Evolutionary conservation across 2,888 invertebrate genomes (phyloP).

Genomic region (Tachina lurida): DNA sequence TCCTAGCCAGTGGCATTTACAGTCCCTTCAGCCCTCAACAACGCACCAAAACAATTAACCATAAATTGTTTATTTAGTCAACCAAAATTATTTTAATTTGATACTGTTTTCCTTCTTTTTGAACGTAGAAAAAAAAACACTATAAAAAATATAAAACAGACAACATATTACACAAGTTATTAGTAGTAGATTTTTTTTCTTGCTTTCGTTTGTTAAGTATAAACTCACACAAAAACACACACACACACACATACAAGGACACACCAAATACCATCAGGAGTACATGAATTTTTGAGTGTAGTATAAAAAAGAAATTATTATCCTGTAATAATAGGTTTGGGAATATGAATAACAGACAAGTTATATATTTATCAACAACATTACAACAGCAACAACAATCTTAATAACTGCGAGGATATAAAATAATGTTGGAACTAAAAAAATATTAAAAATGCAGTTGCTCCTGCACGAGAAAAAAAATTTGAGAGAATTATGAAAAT

Average conservation of each 20-base stretch:
- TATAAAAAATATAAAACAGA: conserved; percentile 5
- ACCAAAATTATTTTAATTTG: conserved; percentile 69
- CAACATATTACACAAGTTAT: conserved; percentile 60
- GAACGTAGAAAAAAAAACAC: not conserved
- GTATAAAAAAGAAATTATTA: conserved; percentile 65
- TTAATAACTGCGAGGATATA: conserved; percentile 50
- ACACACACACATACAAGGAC: not conserved
- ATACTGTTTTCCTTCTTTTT: conserved; percentile 40
- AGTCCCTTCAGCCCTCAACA: not conserved
- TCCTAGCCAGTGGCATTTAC: not conserved
- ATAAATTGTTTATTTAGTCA: conserved; percentile 64
- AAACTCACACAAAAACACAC: not conserved
- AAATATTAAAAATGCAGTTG: conserved; percentile 2
- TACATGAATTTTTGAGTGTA: conserved; percentile 35
- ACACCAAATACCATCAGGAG: conserved; percentile 19
- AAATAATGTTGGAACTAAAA: conserved; percentile 38
- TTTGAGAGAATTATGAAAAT: conserved; percentile 28
- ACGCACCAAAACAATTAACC: conserved; percentile 45
- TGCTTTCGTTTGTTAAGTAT: conserved; percentile 11
- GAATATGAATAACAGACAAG: conserved; percentile 56
- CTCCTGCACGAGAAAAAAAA: not conserved
- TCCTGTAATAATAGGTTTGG: conserved; percentile 66
- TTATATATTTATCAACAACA: conserved; percentile 20
- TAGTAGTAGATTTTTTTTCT: conserved; percentile 26
- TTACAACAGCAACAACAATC: conserved; percentile 49